phyloP scores from a whole-genome alignment of 2,113 vertebrate genomes.

The Coptodon bakossiorum region DNA sequence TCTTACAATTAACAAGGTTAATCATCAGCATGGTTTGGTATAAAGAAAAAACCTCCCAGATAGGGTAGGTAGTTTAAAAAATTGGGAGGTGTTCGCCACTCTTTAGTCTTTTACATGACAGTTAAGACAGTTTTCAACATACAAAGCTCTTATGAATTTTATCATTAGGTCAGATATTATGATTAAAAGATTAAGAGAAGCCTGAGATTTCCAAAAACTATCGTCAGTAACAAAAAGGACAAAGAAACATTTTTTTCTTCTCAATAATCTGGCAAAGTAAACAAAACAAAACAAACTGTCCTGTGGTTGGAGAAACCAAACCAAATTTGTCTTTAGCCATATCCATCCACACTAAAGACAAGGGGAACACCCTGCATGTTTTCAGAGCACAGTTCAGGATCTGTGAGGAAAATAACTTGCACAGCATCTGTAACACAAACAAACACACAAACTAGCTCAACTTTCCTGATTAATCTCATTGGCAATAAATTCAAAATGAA shows the following conservation, averaged over 20 bases:
- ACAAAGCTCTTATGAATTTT: not conserved
- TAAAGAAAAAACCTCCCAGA: not conserved
- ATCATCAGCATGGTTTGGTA: not conserved
- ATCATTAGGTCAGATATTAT: not conserved
- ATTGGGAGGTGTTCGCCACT: not conserved
- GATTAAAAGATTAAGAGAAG: not conserved
- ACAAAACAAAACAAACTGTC: not conserved
- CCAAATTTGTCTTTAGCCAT: not conserved
- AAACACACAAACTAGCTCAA: not conserved
- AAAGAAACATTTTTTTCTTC: not conserved
- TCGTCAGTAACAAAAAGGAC: not conserved
- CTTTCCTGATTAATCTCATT: not conserved
- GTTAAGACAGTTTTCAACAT: not conserved
- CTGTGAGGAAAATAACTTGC: not conserved
- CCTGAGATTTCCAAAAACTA: not conserved
- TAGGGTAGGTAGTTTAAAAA: not conserved
- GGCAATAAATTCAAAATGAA: not conserved
- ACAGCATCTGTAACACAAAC: not conserved
- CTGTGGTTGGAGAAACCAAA: not conserved
- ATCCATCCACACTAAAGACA: not conserved
- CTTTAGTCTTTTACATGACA: not conserved
- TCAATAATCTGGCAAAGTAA: not conserved
- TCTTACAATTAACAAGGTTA: not conserved
- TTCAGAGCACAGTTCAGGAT: not conserved
- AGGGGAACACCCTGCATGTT: not conserved